phyloP scores from a whole-genome alignment of 2,888 invertebrate species.

The Pomacea canaliculata region DNA sequence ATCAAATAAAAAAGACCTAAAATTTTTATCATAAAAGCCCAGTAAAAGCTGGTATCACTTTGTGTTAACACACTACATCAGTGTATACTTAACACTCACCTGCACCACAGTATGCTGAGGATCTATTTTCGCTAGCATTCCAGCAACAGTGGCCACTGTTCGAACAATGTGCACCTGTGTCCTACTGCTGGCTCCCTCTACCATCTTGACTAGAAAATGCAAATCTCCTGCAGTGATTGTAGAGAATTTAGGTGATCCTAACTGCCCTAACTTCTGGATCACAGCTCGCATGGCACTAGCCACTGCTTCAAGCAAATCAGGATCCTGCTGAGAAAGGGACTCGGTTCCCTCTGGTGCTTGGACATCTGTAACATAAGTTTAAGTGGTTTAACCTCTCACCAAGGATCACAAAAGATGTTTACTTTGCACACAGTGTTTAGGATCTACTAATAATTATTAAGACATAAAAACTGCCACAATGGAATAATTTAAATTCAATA shows the following conservation, averaged over 20 bases:
- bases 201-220: constrained; percentile 60
- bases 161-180: constrained; percentile 59
- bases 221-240: constrained; percentile 56
- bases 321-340: constrained; percentile 51
- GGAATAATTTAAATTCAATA: no score
- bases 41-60: no score
- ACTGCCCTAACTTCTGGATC: constrained; percentile 77
- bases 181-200: constrained; percentile 48
- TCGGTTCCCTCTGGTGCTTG: background rate
- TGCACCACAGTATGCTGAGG: constrained; percentile 48
- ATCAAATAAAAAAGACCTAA: background rate
- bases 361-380: background rate
- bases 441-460: no score
- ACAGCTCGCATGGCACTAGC: constrained; percentile 83
- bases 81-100: constrained; percentile 34
- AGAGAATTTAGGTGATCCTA: constrained; percentile 62
- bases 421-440: no score
- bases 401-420: no score
- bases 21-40: no score
- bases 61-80: no score
- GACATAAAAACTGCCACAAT: no score
- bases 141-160: constrained; percentile 59
- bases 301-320: constrained; percentile 77
- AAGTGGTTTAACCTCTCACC: no score
- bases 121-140: constrained; percentile 40